Evolutionary conservation across 2,888 invertebrate species (phyloP), one percentile per base, ranked within the genome.

Genomic region (Chaitophorus viminalis): DNA sequence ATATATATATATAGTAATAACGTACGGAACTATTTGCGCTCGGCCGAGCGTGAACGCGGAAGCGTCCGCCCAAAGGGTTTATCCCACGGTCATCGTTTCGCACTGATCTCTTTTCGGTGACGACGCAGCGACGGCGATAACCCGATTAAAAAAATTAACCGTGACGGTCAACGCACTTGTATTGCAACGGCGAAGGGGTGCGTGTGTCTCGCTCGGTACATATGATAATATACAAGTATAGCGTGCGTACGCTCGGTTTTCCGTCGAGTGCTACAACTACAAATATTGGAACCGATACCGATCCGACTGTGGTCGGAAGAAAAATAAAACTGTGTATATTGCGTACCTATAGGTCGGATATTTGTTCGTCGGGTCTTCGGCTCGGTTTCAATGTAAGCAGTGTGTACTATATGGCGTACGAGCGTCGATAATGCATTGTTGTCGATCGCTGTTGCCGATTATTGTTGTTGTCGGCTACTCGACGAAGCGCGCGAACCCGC

Each of bases 51-150:
- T 81, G 75, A 87, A 87, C 46, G 65, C 87, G 81, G 87, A 87
- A 87, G 75, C 60, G 74, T 87, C 72, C 81, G 74, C 29, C 79
- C 36, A 74, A 87, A 74, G 81, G 87, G 87, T 81, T 87, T 87
- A 87, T 87, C 87, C 87, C 87, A 87, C 87, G 87, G 87, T 87
- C 87, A 87, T 87, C 79, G 72, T 87, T 87, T 87, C 78, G 79
- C 86, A 77, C 77, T 77, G 84, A 84, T 84, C 84, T 84, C 84
- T 25, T 68, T 33, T 84, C 77, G 54, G 54, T 14, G 14, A 18
- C 77, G 54, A 11, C 5, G 17, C 9, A 31, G 76, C 46, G 46
- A 46, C 39, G 46, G 39, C 9, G 52, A 68, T 77, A 72, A 74
- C 74, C n/a, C 46, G 81, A 65, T 81, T 75, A 65, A 74, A 72